Evolutionary conservation across 2,888 invertebrate species (phyloP).

Genomic region (Leptopilina syphax): DNA sequence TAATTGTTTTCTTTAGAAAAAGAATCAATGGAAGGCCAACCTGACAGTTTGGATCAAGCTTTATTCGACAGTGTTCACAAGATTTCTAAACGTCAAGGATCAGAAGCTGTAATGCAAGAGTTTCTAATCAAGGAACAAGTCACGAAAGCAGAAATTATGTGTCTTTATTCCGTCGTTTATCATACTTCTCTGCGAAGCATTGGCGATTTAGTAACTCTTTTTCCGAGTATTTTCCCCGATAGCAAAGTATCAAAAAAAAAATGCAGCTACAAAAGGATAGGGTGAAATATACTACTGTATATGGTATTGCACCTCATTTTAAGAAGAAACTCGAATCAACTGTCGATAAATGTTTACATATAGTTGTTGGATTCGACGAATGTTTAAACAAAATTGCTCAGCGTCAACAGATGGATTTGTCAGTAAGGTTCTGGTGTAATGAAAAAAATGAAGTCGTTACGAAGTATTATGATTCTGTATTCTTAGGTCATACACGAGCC

Average conservation of each 20-base stretch:
- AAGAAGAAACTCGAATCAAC: slow-evolving; percentile 27
- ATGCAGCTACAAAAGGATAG: slow-evolving; percentile 51
- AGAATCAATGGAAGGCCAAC: background rate
- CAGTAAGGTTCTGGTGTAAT: slow-evolving; percentile 58
- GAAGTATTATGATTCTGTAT: slow-evolving; percentile 60
- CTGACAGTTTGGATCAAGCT: background rate
- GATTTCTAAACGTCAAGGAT: background rate
- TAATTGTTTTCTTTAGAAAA: background rate
- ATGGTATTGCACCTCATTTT: slow-evolving; percentile 51
- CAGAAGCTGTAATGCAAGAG: background rate
- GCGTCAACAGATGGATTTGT: slow-evolving; percentile 61
- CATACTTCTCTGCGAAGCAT: slow-evolving; percentile 29
- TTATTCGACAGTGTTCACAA: background rate
- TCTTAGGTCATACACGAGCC: slow-evolving; percentile 46
- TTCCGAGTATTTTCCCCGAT: slow-evolving; percentile 49
- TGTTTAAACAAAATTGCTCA: slow-evolving; percentile 57
- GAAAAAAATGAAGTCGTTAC: slow-evolving; percentile 53
- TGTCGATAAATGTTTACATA: slow-evolving; percentile 38
- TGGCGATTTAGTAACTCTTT: slow-evolving; percentile 40
- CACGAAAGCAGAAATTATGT: slow-evolving; percentile 43
- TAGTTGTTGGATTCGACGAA: slow-evolving; percentile 56
- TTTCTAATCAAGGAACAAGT: slow-evolving; percentile 2
- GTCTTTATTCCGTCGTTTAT: slow-evolving; percentile 39
- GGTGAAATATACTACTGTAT: slow-evolving; percentile 46
- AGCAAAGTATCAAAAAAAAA: slow-evolving; percentile 46